Base-by-base conservation (phyloP, 2,797 vertebrate species). In the Karalla daura region DNA sequence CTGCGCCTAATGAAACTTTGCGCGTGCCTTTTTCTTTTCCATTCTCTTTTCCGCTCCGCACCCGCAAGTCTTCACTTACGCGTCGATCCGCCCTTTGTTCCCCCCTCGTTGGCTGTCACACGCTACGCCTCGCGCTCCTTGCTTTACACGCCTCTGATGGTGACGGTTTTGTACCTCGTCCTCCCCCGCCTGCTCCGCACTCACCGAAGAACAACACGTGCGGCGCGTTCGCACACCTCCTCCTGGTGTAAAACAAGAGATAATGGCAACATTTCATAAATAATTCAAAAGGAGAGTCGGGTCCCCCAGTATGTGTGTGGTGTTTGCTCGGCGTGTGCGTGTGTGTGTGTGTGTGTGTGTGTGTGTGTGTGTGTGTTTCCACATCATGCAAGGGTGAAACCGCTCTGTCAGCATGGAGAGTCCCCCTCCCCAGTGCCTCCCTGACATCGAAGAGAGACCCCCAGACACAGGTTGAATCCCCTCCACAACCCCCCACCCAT, bases 381-480 rank as follows among this genome's bases (percentile, higher is more conserved):
- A 27, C 77, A 74, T 80, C 70, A 67, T 76, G 54, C 53, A 67
- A 80, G 76, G 80, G 47, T 67, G 60, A 90, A 82, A 85, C 74
- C 87, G 90, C 87, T 74, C 82, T 81, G 92, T 94, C 93, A 94
- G 93, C 93, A 90, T 62, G 83, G 71, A 51, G 70, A 10, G 74
- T 60, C 37, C 82, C 80, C 77, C 80, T 78, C 76, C 66, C 64
- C 50, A 24, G 63, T 41, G 32, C 61, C 78, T 77, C 53, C 25
- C 62, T 73, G 78, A 87, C 81, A 83, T 77, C 46, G 20, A 75
- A 70, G 76, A 73, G 66, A 85, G 78, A 87, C 81, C 74, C 81
- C 51, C 33, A 83, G 85, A 91, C 75, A 70, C 49, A 52, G 76
- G 81, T 88, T 89, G 86, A 82, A 92, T 87, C 80, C 80, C 62